These are phyloP conservation scores for Odontomyia ornata DNA, from an alignment of 2,888 invertebrate species.

Conservation along the genomic window DNA sequence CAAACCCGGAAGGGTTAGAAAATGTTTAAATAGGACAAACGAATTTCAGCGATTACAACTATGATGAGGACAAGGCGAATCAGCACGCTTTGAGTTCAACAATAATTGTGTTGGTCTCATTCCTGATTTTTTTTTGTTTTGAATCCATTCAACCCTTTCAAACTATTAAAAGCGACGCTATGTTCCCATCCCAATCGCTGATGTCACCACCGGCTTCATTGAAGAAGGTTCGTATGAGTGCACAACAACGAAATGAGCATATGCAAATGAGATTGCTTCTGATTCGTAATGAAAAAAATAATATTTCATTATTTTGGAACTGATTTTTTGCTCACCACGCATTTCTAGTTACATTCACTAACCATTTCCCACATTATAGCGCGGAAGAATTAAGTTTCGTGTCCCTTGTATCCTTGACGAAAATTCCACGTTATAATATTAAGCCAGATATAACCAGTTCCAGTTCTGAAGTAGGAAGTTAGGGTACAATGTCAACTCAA, in stretches of 20 bases:
- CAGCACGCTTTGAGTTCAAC: neutral
- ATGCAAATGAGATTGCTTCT: slow-evolving; percentile 23
- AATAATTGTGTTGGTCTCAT: neutral
- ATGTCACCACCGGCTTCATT: slow-evolving; percentile 5
- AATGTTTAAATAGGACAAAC: neutral
- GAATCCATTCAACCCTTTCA: slow-evolving; percentile 3
- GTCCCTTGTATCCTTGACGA: too few species aligned
- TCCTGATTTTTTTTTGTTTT: too few species aligned
- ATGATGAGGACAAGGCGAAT: neutral
- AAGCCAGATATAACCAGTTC: too few species aligned
- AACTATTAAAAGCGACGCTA: neutral
- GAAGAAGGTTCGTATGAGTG: too few species aligned
- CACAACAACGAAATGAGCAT: neutral
- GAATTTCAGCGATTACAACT: neutral
- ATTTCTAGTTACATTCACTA: neutral
- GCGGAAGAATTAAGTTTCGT: neutral
- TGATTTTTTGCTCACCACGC: slow-evolving; percentile 12
- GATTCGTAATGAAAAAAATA: slow-evolving; percentile 4
- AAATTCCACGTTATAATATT: too few species aligned
- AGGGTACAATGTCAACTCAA: too few species aligned
- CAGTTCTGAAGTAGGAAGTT: too few species aligned
- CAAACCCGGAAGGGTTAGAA: slow-evolving; percentile 1
- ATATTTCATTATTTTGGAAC: slow-evolving; percentile 11
- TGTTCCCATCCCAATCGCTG: slow-evolving; percentile 7
- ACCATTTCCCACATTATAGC: neutral